Evolutionary conservation across 2,888 invertebrate species (phyloP).

Genomic region (Drosophila infuscata): DNA sequence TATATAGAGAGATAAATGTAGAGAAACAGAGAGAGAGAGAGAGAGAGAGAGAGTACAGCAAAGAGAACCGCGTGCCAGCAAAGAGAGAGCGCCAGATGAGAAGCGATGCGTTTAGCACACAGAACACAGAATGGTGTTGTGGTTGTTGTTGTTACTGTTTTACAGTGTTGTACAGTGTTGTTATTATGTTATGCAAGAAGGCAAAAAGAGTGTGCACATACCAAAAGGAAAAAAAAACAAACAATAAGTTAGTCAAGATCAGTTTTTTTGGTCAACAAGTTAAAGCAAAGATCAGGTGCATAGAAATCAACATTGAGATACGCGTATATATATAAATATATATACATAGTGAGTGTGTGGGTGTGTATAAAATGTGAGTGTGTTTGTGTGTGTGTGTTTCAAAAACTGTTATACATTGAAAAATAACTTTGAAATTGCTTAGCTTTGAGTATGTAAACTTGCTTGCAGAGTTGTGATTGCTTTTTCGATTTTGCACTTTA

Average conservation of each 20-base stretch:
- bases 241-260: constrained; percentile 24
- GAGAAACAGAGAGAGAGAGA: constrained; percentile 5
- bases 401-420: constrained; percentile 80
- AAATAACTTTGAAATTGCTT: constrained; percentile 72
- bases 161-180: constrained; percentile 17
- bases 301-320: constrained; percentile 51
- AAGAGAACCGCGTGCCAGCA: constrained; percentile 43
- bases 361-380: constrained; percentile 30
- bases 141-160: constrained; percentile 18
- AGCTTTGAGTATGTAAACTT: constrained; percentile 70
- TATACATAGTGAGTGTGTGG: constrained; percentile 43
- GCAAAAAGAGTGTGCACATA: constrained; percentile 24
- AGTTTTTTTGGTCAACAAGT: constrained; percentile 9
- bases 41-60: constrained; percentile 31
- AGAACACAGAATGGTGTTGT: constrained; percentile 26
- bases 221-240: constrained; percentile 12
- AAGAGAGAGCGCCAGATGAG: constrained; percentile 37
- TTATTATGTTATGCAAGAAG: constrained; percentile 39
- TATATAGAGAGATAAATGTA: constrained; percentile 11
- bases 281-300: constrained; percentile 53
- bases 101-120: constrained; percentile 44
- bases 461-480: constrained; percentile 58
- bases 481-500: constrained; percentile 34
- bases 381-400: constrained; percentile 51
- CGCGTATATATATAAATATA: constrained; percentile 40